Conservation (phyloP, 2,113 vertebrate species). For the Sinocyclocheilus anophthalmus region DNA sequence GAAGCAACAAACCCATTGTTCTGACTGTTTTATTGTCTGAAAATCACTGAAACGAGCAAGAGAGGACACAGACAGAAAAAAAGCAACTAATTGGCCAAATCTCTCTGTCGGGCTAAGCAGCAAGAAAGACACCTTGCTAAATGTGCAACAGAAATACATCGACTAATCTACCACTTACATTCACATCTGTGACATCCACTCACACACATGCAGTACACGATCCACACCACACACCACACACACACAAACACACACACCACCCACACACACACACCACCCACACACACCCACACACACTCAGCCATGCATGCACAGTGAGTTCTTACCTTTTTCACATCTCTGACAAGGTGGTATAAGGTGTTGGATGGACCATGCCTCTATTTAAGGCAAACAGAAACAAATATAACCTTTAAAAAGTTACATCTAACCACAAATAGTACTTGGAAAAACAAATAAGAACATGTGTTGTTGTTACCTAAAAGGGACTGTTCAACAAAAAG, state of each 20-base stretch:
- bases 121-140: slow-evolving; percentile 13
- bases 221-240: no score
- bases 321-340: slow-evolving; percentile 99
- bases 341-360: slow-evolving; percentile 96
- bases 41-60: slow-evolving; percentile 25
- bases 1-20: slow-evolving; percentile 12
- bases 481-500: background rate
- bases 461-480: background rate
- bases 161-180: slow-evolving; percentile 51
- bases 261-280: no score
- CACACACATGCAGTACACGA: slow-evolving; percentile 17
- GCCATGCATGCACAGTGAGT: slow-evolving; percentile 39
- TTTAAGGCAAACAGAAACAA: slow-evolving; percentile 62
- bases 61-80: background rate
- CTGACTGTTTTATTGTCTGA: background rate
- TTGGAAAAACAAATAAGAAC: background rate
- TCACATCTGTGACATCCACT: slow-evolving; percentile 55
- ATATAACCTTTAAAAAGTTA: background rate
- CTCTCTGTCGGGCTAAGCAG: slow-evolving; percentile 25
- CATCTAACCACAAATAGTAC: background rate
- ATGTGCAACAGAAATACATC: slow-evolving; percentile 32
- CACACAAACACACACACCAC: no score
- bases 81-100: slow-evolving; percentile 31
- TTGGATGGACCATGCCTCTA: slow-evolving; percentile 99
- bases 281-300: background rate